Conservation (phyloP, 2,113 vertebrate genomes). For the Podarcis raffonei region DNA sequence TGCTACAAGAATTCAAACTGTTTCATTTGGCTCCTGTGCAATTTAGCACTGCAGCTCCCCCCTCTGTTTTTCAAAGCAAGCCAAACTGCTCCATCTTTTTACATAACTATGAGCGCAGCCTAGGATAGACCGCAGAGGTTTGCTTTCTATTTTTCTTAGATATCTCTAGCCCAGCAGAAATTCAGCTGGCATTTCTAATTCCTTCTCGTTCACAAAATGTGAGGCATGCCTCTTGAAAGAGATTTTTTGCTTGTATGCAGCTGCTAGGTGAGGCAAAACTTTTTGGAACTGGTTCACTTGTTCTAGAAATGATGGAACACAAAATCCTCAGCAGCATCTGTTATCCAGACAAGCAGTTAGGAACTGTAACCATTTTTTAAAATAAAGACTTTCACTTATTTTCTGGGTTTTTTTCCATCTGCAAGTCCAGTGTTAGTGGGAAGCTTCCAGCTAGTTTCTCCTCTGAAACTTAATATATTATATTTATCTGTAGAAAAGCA, state of each 20-base stretch:
- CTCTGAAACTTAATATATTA: neutral
- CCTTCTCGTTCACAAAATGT: neutral
- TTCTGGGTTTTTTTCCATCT: neutral
- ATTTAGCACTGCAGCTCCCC: neutral
- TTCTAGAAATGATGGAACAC: neutral
- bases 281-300: neutral
- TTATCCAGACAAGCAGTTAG: too few relatives aligned
- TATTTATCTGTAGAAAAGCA: conserved; percentile 22
- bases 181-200: neutral
- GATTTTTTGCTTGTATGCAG: neutral
- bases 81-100: conserved; percentile 1
- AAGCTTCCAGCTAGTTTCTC: neutral
- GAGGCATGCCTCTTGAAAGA: neutral
- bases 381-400: neutral
- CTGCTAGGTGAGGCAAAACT: neutral
- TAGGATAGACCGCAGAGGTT: neutral
- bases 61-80: neutral
- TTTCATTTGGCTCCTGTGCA: conserved; percentile 16
- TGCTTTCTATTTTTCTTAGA: neutral
- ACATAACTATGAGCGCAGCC: conserved; percentile 3
- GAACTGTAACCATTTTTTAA: too few relatives aligned
- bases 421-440: neutral
- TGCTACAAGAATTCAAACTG: neutral
- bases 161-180: neutral
- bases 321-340: neutral